Conservation (phyloP, 2,113 vertebrate genomes). For the Sceloporus tristichus region DNA sequence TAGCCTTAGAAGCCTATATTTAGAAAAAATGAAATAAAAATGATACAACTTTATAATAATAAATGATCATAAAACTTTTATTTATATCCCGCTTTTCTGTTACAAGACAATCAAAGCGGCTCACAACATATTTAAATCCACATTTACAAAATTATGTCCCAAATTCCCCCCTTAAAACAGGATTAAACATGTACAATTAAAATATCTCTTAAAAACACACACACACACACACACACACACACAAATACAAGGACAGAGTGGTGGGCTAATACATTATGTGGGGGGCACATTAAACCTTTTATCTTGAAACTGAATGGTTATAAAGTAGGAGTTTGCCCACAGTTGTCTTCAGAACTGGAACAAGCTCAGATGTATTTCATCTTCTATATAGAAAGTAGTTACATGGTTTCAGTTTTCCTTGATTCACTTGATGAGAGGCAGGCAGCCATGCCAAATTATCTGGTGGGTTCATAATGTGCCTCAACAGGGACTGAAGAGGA, state of each 20-base stretch:
- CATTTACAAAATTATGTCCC: too few species aligned
- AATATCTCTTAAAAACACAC: too few species aligned
- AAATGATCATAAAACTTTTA: not conserved
- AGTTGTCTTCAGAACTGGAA: conserved; percentile 10
- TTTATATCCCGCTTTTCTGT: too few species aligned
- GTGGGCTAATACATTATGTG: too few species aligned
- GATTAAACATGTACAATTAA: too few species aligned
- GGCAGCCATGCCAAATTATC: conserved; percentile 47
- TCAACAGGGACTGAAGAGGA: conserved; percentile 31
- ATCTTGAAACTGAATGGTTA: not conserved
- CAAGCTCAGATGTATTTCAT: conserved; percentile 12
- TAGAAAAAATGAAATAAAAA: not conserved
- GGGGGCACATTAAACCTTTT: not conserved
- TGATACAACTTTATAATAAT: not conserved
- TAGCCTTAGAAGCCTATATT: not conserved
- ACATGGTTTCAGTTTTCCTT: conserved; percentile 34
- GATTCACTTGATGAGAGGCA: conserved; percentile 42
- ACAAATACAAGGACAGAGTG: too few species aligned
- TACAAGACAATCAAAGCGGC: too few species aligned
- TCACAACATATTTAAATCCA: too few species aligned
- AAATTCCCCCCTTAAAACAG: too few species aligned
- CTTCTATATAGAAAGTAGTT: conserved; percentile 8
- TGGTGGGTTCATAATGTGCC: conserved; percentile 44
- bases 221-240: too few species aligned
- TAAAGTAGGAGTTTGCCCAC: not conserved